Conservation (phyloP, 2,113 vertebrate species). For the Phoenicopterus ruber region DNA sequence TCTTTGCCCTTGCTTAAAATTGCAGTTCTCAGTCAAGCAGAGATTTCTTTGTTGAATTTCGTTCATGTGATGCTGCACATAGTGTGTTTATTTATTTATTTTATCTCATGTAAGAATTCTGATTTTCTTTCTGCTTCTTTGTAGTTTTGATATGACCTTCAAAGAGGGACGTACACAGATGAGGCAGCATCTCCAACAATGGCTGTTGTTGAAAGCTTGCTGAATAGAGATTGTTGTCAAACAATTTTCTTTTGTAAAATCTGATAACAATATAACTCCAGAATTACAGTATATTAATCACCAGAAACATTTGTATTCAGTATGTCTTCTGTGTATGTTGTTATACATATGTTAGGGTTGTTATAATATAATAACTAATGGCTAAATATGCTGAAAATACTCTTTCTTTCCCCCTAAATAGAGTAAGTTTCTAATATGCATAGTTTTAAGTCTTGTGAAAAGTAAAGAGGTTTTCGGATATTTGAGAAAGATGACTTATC, state of each 20-base stretch:
- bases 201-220: neutral
- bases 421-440: neutral
- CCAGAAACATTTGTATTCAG: neutral
- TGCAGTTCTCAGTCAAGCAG: neutral
- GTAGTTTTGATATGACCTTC: conserved; percentile 2
- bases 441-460: neutral
- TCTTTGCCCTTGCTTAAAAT: conserved; percentile 6
- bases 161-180: neutral
- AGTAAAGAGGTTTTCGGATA: neutral
- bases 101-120: neutral
- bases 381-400: neutral
- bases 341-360: neutral
- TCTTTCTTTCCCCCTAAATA: neutral
- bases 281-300: neutral
- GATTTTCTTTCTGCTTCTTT: neutral
- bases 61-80: neutral
- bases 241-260: neutral
- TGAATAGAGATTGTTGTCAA: neutral
- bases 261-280: neutral
- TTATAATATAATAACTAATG: neutral
- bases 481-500: neutral
- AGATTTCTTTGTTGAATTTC: neutral
- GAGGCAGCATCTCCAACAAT: neutral
- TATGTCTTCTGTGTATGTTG: neutral
- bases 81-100: neutral